Base-by-base conservation (phyloP, 1,140 invertebrate species). In the Camponotus floridanus region DNA sequence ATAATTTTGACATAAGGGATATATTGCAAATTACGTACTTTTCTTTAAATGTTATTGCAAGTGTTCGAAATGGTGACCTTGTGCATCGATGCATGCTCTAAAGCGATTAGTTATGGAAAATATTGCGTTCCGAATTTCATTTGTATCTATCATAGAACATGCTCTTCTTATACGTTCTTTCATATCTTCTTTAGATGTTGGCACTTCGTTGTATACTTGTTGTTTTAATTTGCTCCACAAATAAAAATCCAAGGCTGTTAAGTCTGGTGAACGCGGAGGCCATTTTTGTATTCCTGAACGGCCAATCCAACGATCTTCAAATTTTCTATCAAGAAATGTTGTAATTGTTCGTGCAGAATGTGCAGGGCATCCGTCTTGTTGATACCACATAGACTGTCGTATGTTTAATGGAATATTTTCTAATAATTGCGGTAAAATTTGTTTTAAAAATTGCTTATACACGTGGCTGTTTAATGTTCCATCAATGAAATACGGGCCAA, bases 121-220 rank as follows among this genome's bases (percentile, higher is more conserved):
- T 9, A 76, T 7, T 13, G 74, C 39, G 21, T 33, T 39, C 31
- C 42, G 13, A 67, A 78, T 55, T 67, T 55, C 42, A 36, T 21
- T 64, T 65, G 59, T 6, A 11, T 65, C 45, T 0, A 78, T 67
- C 18, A 26, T 61, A 21, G 21, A 0, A 21, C 62, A 78, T 67
- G 76, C 45, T 78, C 62, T 36, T 78, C 1, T 55, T 78, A 65
- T 76, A 55, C 76, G 62, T 18, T 78, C 61, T 55, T 78, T 4
- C 62, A 78, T 78, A 5, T 67, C 48, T 36, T 65, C 61, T 78
- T 51, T 78, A 21, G 76, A 67, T 36, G 62, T 65, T 55, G 62
- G 62, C 55, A n/a, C 65, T 0, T 78, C 62, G 39, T 31, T 13
- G 15, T 78, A 76, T 11, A 64, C 59, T 6, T 42, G 48, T 59